Percentiles rank a stretch among this genome's conserved stretches.
Conservation (phyloP, 2,797 vertebrate species). For the Molossus molossus region DNA sequence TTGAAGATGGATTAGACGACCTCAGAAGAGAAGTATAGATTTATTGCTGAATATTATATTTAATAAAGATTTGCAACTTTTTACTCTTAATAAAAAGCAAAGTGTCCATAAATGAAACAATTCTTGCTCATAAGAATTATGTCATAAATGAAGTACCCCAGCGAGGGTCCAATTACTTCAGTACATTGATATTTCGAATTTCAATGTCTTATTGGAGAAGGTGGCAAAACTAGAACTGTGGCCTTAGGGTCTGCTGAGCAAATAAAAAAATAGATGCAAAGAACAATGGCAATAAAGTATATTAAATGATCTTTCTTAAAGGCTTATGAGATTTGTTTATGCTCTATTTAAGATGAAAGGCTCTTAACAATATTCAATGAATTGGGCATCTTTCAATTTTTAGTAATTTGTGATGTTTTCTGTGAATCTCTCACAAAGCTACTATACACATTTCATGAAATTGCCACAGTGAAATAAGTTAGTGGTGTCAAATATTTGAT, state of each 20-base stretch:
- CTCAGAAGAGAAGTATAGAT: not conserved
- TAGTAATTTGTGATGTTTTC: not conserved
- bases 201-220: not conserved
- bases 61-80: slow-evolving; percentile 33
- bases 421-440: not conserved
- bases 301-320: not conserved
- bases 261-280: not conserved
- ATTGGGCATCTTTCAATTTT: not conserved
- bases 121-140: slow-evolving; percentile 1
- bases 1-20: not conserved
- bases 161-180: not conserved
- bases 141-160: not conserved
- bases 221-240: not conserved
- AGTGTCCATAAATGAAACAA: not conserved
- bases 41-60: slow-evolving; percentile 50
- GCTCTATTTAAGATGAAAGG: not conserved
- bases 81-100: slow-evolving; percentile 47
- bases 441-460: not conserved
- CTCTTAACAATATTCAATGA: not conserved
- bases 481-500: not conserved
- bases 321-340: not conserved
- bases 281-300: not conserved
- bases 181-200: not conserved
- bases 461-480: not conserved
- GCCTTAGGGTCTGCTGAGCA: not conserved